Base-by-base conservation (phyloP, 1,140 invertebrate species). In the Drosophila navojoa region DNA sequence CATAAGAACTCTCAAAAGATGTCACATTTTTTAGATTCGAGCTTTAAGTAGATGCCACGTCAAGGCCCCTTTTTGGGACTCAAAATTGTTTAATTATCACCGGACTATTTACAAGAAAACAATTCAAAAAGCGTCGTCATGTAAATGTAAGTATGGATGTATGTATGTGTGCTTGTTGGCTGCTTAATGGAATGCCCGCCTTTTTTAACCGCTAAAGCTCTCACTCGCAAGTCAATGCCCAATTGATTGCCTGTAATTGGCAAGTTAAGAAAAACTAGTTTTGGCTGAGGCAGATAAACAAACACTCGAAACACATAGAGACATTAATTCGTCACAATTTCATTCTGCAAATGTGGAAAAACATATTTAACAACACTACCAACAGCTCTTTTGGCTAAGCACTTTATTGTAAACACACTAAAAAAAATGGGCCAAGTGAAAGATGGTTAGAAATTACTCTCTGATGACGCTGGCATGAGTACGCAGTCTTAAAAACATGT, bases 191-290 rank as follows among this genome's bases (percentile, higher is more conserved):
- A 81, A 82, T 70, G 63, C 47, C 62, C 25, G 50, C 29, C 32
- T 45, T 78, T 71, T 75, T 77, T 42, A 58, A 44, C 69, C 6
- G 67, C 42, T 52, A 25, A 40, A 54, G 63, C 63, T 72, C 63
- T 72, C 62, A 59, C 69, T 69, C 44, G 16, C 52, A 72, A 58
- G 74, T 76, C 74, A 73, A 73, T 69, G 74, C 45, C 74, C 74
- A 68, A 67, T 60, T 72, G 58, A 73, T 52, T 73, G 63, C 25
- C 16, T 61, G 38, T 47, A 57, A 62, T 73, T 72, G 70, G 63
- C 47, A 60, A 59, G 52, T 63, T 57, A 63, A 54, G 9, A 45
- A 22, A 84, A 85, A 85, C 80, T 73, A 85, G 81, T 85, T 84
- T 77, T 55, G 3, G n/a, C 53, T 42, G 16, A 44, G 44, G 32